Evolutionary conservation across 2,113 vertebrate species (phyloP), one percentile per base, ranked within the genome.

Genomic region (Procavia capensis): DNA sequence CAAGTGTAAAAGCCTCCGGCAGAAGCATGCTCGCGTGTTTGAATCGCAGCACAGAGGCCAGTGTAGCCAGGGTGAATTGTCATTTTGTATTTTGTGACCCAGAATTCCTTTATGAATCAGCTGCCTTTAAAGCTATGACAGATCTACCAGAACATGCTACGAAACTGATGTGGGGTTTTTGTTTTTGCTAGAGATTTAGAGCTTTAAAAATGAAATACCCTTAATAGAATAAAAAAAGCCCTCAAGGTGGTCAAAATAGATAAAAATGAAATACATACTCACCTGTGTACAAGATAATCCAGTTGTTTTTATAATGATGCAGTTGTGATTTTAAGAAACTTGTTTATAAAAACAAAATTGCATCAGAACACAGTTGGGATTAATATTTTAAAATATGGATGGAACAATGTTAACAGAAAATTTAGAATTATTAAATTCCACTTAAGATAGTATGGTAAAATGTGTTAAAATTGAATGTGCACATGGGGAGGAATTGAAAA

Each of bases 11-110:
- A 0, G 41, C 90, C 86, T 0, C 1, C 5, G 74, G 83, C 34
- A 0, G 76, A 43, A 36, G 39, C 47, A 10, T 3, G 19, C 63
- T 20, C 31, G 74, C 1, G 7, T 34, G 41, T 94, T 79, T 50
- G 57, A 85, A 72, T 34, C 70, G 54, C 76, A 22, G 85, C 5
- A 0, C n/a, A 24, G 59, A 78, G 85, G 54, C 88, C 57, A 3
- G 79, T 57, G 68, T 5, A 43, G 66, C 80, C 93, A 1, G 5
- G 66, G 75, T 34, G 1, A 74, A 70, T 47, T 88, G 88, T 95
- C 96, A 87, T 93, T 92, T 95, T 81, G 57, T 57, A 91, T 96
- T 66, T 91, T 41, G 75, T 97, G 93, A 95, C 94, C 96, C 91
- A 94, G 83, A 96, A 94, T 95, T 91, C 85, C 87, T 78, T 74